These are phyloP conservation scores for Hystrix brachyura DNA, from an alignment of 2,113 vertebrate species.

Conservation along the genomic window DNA sequence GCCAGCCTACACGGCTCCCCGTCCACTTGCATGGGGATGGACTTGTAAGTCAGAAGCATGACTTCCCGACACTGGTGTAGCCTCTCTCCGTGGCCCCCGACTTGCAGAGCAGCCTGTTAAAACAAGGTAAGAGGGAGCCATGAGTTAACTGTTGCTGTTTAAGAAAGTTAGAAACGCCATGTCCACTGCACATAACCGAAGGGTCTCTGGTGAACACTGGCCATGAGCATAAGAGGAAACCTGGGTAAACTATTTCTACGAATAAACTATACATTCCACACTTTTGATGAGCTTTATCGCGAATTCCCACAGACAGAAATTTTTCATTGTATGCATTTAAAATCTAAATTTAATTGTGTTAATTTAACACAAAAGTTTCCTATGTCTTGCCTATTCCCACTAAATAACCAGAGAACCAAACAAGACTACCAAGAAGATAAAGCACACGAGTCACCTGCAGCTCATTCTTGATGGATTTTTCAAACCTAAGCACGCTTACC, in stretches of 20 bases:
- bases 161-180: not conserved
- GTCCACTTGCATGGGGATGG: slow-evolving; percentile 93
- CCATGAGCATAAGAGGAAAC: not conserved
- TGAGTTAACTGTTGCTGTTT: not conserved
- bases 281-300: not conserved
- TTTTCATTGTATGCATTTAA: not conserved
- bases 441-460: not conserved
- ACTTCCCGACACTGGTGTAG: slow-evolving; percentile 92
- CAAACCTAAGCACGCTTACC: not conserved
- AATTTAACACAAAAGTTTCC: not conserved
- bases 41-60: slow-evolving; percentile 90
- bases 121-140: not conserved
- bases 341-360: not conserved
- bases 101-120: slow-evolving; percentile 90
- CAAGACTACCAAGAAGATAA: not conserved
- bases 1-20: slow-evolving; percentile 91
- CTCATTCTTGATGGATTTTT: not conserved
- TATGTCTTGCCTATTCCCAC: not conserved
- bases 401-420: not conserved
- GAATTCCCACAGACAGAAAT: not conserved
- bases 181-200: not conserved
- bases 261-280: not conserved
- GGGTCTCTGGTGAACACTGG: not conserved
- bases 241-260: not conserved
- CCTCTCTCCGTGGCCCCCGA: slow-evolving; percentile 91